Evolutionary conservation across 2,113 vertebrate genomes (phyloP).

Genomic region (Neomonachus schauinslandi): DNA sequence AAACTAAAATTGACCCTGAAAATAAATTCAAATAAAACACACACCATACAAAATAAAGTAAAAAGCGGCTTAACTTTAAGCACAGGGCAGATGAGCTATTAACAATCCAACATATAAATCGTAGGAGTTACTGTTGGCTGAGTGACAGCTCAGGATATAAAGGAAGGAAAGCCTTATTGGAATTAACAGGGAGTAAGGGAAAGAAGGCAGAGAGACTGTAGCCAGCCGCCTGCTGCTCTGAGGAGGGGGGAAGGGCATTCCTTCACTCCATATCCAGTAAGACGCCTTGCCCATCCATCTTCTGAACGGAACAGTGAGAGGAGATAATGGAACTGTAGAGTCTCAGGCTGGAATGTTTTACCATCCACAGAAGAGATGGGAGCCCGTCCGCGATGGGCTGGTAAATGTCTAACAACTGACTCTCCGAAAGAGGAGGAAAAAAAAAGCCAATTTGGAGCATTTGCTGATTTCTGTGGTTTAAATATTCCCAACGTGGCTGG

Average conservation of each 20-base stretch:
- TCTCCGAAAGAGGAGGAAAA: neutral
- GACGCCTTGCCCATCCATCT: neutral
- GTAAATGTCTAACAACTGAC: neutral
- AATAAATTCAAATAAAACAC: constrained; percentile 19
- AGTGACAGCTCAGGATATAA: neutral
- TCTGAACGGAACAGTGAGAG: neutral
- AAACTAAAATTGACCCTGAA: constrained; percentile 33
- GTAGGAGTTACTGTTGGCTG: neutral
- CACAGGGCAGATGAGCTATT: neutral
- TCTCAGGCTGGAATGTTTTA: neutral
- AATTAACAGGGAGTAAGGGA: neutral
- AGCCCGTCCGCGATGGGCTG: neutral
- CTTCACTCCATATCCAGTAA: neutral
- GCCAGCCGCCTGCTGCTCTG: neutral
- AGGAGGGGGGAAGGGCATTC: neutral
- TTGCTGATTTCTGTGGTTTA: neutral
- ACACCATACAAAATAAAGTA: neutral
- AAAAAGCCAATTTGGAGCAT: neutral
- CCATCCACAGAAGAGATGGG: neutral
- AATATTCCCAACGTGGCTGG: neutral
- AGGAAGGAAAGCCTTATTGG: neutral
- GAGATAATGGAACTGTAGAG: neutral
- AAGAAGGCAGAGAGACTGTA: neutral
- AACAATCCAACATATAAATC: neutral
- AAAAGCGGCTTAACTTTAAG: neutral